A percentile compares a stretch with the other conserved stretches of the same genome.
Conservation (phyloP, 1,140 invertebrate species). For the Condylostylus longicornis region DNA sequence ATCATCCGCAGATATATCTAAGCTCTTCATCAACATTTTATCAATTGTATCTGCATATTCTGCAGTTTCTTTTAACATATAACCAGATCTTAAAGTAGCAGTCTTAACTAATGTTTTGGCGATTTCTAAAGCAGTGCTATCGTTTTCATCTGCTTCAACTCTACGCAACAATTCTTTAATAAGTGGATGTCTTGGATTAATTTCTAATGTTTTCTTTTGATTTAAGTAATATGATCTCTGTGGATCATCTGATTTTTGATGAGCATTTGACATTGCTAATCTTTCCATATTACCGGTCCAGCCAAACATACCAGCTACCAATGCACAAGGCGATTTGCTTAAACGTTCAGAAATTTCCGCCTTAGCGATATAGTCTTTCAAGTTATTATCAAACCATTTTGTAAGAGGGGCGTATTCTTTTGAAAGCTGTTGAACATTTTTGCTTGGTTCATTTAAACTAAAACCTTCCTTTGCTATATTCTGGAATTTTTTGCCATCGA, state of each 20-base stretch:
- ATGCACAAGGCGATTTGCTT: constrained; percentile 82
- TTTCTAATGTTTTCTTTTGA: constrained; percentile 95
- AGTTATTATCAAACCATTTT: constrained; percentile 77
- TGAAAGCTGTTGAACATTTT: constrained; percentile 62
- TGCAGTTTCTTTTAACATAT: constrained; percentile 69
- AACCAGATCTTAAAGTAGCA: constrained; percentile 82
- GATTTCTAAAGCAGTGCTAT: constrained; percentile 70
- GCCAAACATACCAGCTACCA: constrained; percentile 93
- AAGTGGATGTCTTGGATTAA: constrained; percentile 94
- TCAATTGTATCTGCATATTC: constrained; percentile 80
- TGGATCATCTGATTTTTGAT: constrained; percentile 89
- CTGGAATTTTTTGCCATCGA: constrained; percentile 98
- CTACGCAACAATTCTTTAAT: constrained; percentile 78
- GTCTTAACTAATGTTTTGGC: constrained; percentile 86
- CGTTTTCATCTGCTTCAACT: constrained; percentile 63
- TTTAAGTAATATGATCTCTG: constrained; percentile 81
- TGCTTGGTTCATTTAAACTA: constrained; percentile 67
- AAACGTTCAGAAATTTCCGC: constrained; percentile 80
- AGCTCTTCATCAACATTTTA: constrained; percentile 60
- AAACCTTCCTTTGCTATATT: constrained; percentile 99
- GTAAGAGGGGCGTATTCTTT: constrained; percentile 78
- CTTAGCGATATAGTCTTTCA: constrained; percentile 75
- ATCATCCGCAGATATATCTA: constrained; percentile 71
- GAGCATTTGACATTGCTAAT: constrained; percentile 88
- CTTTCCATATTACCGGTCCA: constrained; percentile 99